phyloP scores from a whole-genome alignment of 1,140 invertebrate genomes.

The Scaptomyza pallida region DNA sequence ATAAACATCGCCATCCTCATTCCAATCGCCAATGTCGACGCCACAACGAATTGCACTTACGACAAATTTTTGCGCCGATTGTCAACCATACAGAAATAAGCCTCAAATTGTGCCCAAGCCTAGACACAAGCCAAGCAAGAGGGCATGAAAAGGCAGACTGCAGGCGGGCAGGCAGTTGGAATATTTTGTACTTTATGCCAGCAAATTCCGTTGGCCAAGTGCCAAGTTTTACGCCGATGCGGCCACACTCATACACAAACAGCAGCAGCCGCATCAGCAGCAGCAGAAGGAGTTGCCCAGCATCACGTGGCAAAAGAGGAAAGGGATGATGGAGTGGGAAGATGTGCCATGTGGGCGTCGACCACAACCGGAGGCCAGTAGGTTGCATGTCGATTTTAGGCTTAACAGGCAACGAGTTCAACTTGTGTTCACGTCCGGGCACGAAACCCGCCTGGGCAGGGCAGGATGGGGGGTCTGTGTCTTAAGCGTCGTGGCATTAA shows the following conservation, averaged over 20 bases:
- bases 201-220: conserved; percentile 72
- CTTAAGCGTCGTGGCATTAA: conserved; percentile 63
- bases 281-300: conserved; percentile 6
- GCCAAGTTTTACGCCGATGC: conserved; percentile 70
- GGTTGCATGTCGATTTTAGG: conserved; percentile 73
- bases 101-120: conserved; percentile 61
- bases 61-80: conserved; percentile 67
- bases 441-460: no score
- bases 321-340: background rate
- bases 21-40: conserved; percentile 23
- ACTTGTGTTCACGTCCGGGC: conserved; percentile 40
- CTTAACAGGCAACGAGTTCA: conserved; percentile 66
- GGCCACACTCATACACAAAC: conserved; percentile 22
- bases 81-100: conserved; percentile 71
- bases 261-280: conserved; percentile 34
- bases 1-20: conserved; percentile 13
- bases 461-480: conserved; percentile 4
- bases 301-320: conserved; percentile 16
- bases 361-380: conserved; percentile 55
- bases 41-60: conserved; percentile 75
- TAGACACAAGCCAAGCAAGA: conserved; percentile 18
- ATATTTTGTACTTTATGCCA: conserved; percentile 76
- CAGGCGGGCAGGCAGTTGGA: conserved; percentile 52
- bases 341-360: conserved; percentile 30
- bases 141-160: conserved; percentile 1